Base-by-base conservation (phyloP, 2,113 vertebrate species). In the Hippoglossus stenolepis region DNA sequence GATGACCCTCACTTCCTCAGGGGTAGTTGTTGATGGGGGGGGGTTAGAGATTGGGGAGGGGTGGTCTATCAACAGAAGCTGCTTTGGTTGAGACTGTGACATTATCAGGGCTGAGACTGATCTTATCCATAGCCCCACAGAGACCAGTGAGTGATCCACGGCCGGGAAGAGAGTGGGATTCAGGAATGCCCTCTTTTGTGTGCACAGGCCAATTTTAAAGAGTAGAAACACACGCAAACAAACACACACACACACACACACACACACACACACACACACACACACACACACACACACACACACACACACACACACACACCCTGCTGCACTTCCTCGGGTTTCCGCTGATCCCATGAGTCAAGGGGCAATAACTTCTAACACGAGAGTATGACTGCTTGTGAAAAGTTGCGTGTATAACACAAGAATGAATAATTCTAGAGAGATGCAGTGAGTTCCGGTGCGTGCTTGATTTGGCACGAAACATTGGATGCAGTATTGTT, bases 271-370 rank as follows among this genome's bases (percentile, higher is more conserved):
- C 31, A 1, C 63, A 82, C 77, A 83, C 58, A 83, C 59, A 35
- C 70, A 70, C 72, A 76, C 72, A 78, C 57, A 70, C 45, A 82
- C 49, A 31, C 70, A 15, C 14, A 70, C 68, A 53, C 63, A 43
- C 59, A 53, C 31, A 2, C 63, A 82, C 64, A 51, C 59, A 1
- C 63, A 82, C 77, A 83, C 54, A 83, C 59, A 35, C 70, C 71
- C 62, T 72, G 31, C 49, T 69, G 59, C 79, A 82, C 58, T 90
- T 92, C 83, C 90, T 88, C 75, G 57, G 24, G 75, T 63, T 87
- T 90, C 87, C 65, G n/a, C 28, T 67, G 15, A 38, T 76, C n/a
- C 43, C 24, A 28, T 84, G 40, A 71, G 51, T 80, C 53, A 84
- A 53, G 24, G 20, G 53, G 2, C 12, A 53, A 66, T 49, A 70